phyloP scores from a whole-genome alignment of 2,797 vertebrate genomes.

The Neosalanx taihuensis region DNA sequence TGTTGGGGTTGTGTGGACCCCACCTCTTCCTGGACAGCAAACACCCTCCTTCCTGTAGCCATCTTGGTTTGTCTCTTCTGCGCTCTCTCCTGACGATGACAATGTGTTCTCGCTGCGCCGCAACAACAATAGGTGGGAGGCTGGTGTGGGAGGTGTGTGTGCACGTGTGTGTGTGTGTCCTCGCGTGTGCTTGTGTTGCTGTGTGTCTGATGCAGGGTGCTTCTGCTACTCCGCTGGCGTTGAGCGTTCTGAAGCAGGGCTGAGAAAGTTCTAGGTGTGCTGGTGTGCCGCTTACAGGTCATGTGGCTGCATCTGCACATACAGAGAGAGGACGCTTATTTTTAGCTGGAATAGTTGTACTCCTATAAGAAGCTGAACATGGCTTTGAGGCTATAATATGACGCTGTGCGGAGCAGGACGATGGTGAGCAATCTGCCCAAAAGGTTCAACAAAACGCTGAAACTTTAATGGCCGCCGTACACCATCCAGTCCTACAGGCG shows the following conservation, averaged over 20 bases:
- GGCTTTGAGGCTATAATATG: slow-evolving; percentile 5
- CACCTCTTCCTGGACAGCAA: not conserved
- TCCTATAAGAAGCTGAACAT: not conserved
- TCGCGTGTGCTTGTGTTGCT: not conserved
- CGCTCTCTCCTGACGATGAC: not conserved
- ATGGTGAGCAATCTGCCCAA: not conserved
- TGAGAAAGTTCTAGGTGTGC: slow-evolving; percentile 39
- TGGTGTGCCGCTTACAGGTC: slow-evolving; percentile 13
- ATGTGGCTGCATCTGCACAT: slow-evolving; percentile 5
- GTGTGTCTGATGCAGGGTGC: slow-evolving; percentile 7
- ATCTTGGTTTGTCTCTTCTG: not conserved
- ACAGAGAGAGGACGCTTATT: not conserved
- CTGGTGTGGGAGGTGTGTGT: not conserved
- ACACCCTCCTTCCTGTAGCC: not conserved
- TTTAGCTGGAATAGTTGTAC: not conserved
- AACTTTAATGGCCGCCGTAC: no score
- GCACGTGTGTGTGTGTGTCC: slow-evolving; percentile 6
- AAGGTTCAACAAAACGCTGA: no score
- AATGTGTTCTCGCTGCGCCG: not conserved
- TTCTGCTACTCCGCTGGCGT: slow-evolving; percentile 36
- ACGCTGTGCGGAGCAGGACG: not conserved
- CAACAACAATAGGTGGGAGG: not conserved
- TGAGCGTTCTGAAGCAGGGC: slow-evolving; percentile 22
- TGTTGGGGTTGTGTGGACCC: not conserved
- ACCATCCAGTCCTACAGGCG: not conserved